A percentile compares a stretch with the other conserved stretches of the same genome.
Conservation (phyloP, 2,113 vertebrate species). For the Myocastor coypus region DNA sequence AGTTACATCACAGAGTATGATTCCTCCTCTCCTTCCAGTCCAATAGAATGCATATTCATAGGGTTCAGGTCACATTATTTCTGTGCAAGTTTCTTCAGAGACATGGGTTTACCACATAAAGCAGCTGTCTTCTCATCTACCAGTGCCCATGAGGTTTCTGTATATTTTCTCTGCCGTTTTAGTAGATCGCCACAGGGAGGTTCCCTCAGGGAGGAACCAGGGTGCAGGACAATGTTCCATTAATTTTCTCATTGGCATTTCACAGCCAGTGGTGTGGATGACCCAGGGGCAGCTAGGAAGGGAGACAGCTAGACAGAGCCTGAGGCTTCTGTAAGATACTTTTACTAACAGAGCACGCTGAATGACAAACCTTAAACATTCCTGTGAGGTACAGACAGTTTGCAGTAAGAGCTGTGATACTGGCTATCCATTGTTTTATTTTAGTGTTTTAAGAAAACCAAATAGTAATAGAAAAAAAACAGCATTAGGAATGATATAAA, state of each 20-base stretch:
- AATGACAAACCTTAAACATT: conserved; percentile 17
- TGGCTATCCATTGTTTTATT: neutral
- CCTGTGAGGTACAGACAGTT: neutral
- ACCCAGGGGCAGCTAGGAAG: conserved; percentile 47
- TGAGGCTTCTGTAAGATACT: neutral
- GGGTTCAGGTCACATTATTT: conserved; percentile 60
- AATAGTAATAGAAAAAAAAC: no score
- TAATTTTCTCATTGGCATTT: conserved; percentile 74
- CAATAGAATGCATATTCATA: conserved; percentile 51
- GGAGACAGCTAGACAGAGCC: conserved; percentile 43
- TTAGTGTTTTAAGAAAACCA: no score
- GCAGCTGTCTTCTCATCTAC: conserved; percentile 63
- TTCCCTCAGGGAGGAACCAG: conserved; percentile 56
- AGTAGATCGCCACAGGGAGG: conserved; percentile 12
- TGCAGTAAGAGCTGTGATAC: neutral
- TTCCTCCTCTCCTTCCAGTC: neutral
- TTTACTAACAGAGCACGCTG: neutral
- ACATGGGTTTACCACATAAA: conserved; percentile 31
- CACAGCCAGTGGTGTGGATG: conserved; percentile 61
- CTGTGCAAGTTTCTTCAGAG: conserved; percentile 57
- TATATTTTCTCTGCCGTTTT: conserved; percentile 54
- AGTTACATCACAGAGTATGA: conserved; percentile 11
- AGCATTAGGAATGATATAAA: no score
- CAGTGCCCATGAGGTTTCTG: conserved; percentile 43
- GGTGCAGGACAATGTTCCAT: conserved; percentile 28